phyloP scores from a whole-genome alignment of 2,113 vertebrate genomes.

The Apus apus region DNA sequence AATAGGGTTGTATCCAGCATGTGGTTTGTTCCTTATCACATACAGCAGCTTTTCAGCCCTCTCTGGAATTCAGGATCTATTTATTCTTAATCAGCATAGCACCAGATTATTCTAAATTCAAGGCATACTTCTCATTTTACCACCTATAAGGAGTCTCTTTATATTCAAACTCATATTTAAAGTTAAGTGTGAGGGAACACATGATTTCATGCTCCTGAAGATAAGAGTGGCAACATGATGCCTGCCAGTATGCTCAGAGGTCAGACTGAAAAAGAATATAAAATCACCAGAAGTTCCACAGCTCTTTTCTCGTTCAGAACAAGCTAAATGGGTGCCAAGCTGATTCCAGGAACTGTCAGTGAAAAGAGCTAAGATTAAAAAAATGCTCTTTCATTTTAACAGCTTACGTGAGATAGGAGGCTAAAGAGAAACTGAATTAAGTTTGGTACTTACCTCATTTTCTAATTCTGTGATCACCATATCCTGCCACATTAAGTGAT shows the following conservation, averaged over 20 bases:
- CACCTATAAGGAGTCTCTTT: slow-evolving; percentile 7
- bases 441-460: background rate
- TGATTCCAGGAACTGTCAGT: slow-evolving; percentile 3
- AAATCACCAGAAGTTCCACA: slow-evolving; percentile 16
- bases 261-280: slow-evolving; percentile 23
- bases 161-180: slow-evolving; percentile 25
- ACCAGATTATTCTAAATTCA: slow-evolving; percentile 40
- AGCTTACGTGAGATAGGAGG: background rate
- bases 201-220: slow-evolving; percentile 27
- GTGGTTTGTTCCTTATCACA: background rate
- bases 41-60: background rate
- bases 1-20: background rate
- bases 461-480: background rate
- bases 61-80: background rate
- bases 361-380: background rate
- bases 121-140: slow-evolving; percentile 31
- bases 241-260: slow-evolving; percentile 18
- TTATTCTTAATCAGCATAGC: background rate
- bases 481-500: background rate
- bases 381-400: background rate
- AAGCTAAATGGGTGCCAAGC: background rate
- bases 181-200: background rate
- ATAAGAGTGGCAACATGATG: background rate
- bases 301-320: slow-evolving; percentile 10
- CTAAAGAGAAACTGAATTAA: background rate